Evolutionary conservation across 2,113 vertebrate species (phyloP).

Genomic region (Glaucidium brasilianum): DNA sequence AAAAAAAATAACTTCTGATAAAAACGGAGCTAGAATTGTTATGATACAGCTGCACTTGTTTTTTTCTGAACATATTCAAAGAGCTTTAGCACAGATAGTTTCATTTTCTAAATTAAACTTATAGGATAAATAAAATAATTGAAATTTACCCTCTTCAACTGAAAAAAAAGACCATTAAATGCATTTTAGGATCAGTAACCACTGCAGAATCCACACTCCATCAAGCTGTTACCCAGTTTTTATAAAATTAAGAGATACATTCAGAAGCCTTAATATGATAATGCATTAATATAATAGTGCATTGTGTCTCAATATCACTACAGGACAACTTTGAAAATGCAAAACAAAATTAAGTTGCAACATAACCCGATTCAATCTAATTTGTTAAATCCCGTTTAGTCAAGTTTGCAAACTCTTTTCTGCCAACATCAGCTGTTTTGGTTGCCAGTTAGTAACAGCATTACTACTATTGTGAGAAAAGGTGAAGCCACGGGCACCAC

Average conservation of each 20-base stretch:
- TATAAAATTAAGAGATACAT: slow-evolving; percentile 33
- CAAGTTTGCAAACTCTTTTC: slow-evolving; percentile 24
- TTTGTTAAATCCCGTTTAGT: slow-evolving; percentile 57
- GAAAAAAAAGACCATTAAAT: neutral
- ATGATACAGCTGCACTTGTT: neutral
- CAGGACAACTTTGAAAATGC: slow-evolving; percentile 22
- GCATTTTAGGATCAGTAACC: neutral
- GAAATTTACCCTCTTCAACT: neutral
- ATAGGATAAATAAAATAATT: neutral
- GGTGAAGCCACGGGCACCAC: neutral
- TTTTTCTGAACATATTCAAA: neutral
- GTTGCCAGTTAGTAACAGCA: slow-evolving; percentile 15
- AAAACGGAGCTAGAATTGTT: neutral
- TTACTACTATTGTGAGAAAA: neutral
- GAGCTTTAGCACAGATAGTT: neutral
- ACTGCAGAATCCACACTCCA: neutral
- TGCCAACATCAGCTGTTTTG: slow-evolving; percentile 50
- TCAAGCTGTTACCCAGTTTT: neutral
- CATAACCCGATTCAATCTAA: slow-evolving; percentile 12
- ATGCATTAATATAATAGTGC: slow-evolving; percentile 33
- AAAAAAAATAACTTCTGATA: neutral
- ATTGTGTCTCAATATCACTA: slow-evolving; percentile 2
- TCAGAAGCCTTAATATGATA: slow-evolving; percentile 9
- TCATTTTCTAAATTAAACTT: neutral
- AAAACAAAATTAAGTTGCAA: slow-evolving; percentile 46